A percentile compares a stretch with the other conserved stretches of the same genome.
phyloP scores from a whole-genome alignment of 2,113 vertebrate genomes.

The Arvicanthis niloticus region DNA sequence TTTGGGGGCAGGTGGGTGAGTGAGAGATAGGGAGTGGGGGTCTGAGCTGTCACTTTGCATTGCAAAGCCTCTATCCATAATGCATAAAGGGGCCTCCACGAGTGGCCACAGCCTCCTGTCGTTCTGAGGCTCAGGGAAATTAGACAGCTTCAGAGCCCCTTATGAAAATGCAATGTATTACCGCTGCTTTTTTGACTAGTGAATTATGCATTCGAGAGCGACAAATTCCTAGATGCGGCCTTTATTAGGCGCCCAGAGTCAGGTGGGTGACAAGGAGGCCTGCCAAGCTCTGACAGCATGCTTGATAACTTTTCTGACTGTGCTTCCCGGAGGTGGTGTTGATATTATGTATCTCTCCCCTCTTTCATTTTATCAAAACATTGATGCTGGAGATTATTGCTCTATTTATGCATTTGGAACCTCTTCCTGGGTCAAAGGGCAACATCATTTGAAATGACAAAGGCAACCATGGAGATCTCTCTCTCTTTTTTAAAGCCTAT shows the following conservation, averaged over 20 bases:
- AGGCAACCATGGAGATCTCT: slow-evolving; percentile 37
- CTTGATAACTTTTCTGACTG: slow-evolving; percentile 88
- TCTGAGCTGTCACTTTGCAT: slow-evolving; percentile 82
- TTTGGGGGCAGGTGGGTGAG: background rate
- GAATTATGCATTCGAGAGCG: slow-evolving; percentile 89
- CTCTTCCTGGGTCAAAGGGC: slow-evolving; percentile 80
- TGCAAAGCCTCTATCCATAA: slow-evolving; percentile 86
- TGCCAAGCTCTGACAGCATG: slow-evolving; percentile 86
- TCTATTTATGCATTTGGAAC: slow-evolving; percentile 80
- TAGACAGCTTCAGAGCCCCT: slow-evolving; percentile 88
- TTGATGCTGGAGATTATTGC: slow-evolving; percentile 77
- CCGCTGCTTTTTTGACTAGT: slow-evolving; percentile 85
- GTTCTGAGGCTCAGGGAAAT: slow-evolving; percentile 86
- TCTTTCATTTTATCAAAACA: slow-evolving; percentile 82
- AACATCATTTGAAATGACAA: slow-evolving; percentile 76
- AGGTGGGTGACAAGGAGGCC: slow-evolving; percentile 78
- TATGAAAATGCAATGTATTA: slow-evolving; percentile 88
- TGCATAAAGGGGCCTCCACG: slow-evolving; percentile 82
- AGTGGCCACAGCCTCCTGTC: slow-evolving; percentile 76
- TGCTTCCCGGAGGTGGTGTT: slow-evolving; percentile 86
- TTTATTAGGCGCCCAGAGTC: slow-evolving; percentile 85
- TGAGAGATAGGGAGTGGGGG: background rate
- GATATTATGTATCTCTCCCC: slow-evolving; percentile 80
- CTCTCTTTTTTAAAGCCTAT: slow-evolving; percentile 34
- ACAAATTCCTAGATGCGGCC: slow-evolving; percentile 86